A percentile compares a stretch with the other conserved stretches of the same genome.
Conservation (phyloP, 2,113 vertebrate genomes). For the Chiloscyllium plagiosum region DNA sequence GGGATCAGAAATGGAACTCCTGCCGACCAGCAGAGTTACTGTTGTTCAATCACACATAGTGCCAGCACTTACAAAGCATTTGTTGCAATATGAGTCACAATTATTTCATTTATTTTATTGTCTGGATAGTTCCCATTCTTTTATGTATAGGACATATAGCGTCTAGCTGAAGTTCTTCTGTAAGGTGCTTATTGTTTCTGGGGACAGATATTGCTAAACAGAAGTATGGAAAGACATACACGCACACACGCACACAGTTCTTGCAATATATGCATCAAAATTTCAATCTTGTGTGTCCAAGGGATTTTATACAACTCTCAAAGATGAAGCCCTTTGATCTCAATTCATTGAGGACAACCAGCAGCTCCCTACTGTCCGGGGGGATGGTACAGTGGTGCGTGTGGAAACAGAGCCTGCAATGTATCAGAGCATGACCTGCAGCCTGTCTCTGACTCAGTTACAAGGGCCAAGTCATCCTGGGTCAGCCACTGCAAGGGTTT, state of each 20-base stretch:
- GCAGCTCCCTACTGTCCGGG: neutral
- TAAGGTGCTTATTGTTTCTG: neutral
- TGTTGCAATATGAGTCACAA: neutral
- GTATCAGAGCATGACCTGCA: neutral
- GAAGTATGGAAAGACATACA: neutral
- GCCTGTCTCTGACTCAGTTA: neutral
- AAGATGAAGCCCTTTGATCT: neutral
- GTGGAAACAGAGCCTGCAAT: conserved; percentile 21
- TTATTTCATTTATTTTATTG: neutral
- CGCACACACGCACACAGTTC: neutral
- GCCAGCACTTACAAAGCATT: neutral
- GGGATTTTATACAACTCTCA: neutral
- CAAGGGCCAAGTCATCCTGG: neutral
- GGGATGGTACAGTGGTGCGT: neutral
- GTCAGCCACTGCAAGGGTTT: neutral
- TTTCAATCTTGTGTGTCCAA: neutral
- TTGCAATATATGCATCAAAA: neutral
- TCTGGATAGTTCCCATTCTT: neutral
- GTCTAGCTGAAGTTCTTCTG: neutral
- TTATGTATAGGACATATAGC: neutral
- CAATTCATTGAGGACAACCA: conserved; percentile 29
- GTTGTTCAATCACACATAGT: neutral
- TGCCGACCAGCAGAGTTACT: neutral
- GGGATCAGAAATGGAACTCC: neutral
- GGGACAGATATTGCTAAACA: too few species aligned